Evolutionary conservation across 2,797 vertebrate genomes (phyloP), one percentile per base, ranked within the genome.

Genomic region (Geotria australis): DNA sequence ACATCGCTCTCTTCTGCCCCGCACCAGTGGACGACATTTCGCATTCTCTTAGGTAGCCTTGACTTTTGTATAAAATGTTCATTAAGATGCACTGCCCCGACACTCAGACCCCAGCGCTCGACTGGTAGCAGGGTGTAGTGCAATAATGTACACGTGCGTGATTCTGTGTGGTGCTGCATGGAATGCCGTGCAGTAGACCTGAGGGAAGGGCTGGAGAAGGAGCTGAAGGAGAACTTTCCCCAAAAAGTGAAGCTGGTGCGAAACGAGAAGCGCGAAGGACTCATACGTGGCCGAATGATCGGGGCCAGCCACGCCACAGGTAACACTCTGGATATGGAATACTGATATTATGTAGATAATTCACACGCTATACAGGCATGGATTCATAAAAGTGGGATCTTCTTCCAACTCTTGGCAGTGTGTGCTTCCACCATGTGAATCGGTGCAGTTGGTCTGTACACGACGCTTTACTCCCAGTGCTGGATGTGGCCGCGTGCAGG

Each of bases 201-300:
- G 14, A 11, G 49, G 14, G 11, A 53, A 53, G 49, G 11, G 49
- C 5, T 53, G 49, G 14, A 53, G 14, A 53, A 53, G 49, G 14
- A 53, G 14, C 14, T 14, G 14, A 53, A 53, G 49, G 74, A 71
- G 58, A 70, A 77, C 56, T 75, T 94, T 60, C 74, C 74, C 9
- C 69, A 66, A 10, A 76, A 76, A n/a, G 74, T 88, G 12, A 77
- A 74, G 63, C 59, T 95, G 59, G 74, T 95, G 60, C 75, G 85
- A 65, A 96, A 95, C 65, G 64, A 67, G 63, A 76, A 66, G 62
- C 76, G 89, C 9, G 83, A 95, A 68, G 89, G 89, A 2, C 68
- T 96, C 61, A 95, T 96, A 67, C 71, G 89, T 60, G 89, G 89
- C 61, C 75, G 89, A 56, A 91, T 96, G 85, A 74, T 93, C 1